Percentiles rank a stretch among this genome's conserved stretches.
phyloP scores from a whole-genome alignment of 2,113 vertebrate species.

The Lophura nycthemera region DNA sequence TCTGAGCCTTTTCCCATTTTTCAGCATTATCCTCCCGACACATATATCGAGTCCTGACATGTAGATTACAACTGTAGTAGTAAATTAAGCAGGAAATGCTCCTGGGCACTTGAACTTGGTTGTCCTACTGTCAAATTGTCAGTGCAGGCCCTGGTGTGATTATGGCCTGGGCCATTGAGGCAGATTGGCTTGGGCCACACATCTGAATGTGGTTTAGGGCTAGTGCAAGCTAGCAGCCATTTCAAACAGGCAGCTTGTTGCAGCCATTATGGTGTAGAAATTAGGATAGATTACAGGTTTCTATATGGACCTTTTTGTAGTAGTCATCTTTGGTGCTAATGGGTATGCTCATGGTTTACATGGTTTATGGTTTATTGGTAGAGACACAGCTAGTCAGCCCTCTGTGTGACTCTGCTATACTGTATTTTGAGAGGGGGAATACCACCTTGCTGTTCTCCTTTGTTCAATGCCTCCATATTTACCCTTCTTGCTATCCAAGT shows the following conservation, averaged over 20 bases:
- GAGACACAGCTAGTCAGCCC: background rate
- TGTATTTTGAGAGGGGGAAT: background rate
- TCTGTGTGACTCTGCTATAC: background rate
- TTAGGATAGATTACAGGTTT: background rate
- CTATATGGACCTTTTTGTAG: background rate
- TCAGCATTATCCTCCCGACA: background rate
- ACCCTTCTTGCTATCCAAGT: rapidly evolving
- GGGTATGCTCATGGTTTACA: background rate
- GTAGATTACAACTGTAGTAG: slow-evolving; percentile 9
- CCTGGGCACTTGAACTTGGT: slow-evolving; percentile 4
- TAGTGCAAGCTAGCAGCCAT: background rate
- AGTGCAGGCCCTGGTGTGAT: background rate
- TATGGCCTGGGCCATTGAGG: background rate
- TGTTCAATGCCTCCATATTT: background rate
- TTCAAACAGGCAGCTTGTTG: background rate
- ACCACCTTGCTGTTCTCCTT: background rate
- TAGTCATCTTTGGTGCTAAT: background rate
- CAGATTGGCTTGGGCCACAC: background rate
- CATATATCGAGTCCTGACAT: background rate
- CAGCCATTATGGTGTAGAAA: background rate
- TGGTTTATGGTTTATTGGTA: background rate
- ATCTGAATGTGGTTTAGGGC: background rate
- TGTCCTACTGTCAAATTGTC: background rate
- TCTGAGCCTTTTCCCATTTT: slow-evolving; percentile 12
- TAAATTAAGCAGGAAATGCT: background rate